These are phyloP conservation scores for Dichetophora obliterata DNA, from an alignment of 2,888 invertebrate genomes.

Conservation along the genomic window DNA sequence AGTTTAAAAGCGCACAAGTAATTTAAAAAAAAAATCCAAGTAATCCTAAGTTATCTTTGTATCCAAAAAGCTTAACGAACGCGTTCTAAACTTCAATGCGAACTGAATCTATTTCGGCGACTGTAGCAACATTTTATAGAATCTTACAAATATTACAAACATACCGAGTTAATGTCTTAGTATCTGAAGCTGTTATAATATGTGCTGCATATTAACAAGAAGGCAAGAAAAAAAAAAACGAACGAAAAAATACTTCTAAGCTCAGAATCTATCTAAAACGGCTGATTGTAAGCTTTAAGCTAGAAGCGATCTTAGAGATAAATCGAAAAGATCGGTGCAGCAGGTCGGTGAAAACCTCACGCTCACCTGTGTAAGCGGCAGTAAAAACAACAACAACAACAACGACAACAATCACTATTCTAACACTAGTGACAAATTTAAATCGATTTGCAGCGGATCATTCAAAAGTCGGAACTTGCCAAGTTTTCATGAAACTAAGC, in stretches of 20 bases:
- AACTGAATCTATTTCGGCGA: slow-evolving; percentile 24
- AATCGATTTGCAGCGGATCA: too few relatives aligned
- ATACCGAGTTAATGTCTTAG: background rate
- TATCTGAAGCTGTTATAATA: background rate
- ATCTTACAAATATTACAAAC: background rate
- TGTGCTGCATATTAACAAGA: background rate
- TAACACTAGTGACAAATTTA: too few relatives aligned
- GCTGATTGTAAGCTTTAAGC: background rate
- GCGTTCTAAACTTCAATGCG: slow-evolving; percentile 21
- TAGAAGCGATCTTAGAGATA: background rate
- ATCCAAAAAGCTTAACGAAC: slow-evolving; percentile 8
- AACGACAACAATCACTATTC: slow-evolving; percentile 3
- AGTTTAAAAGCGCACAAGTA: background rate
- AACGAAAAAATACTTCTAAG: background rate
- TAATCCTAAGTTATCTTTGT: background rate
- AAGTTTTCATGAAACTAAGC: too few relatives aligned
- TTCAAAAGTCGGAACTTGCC: too few relatives aligned
- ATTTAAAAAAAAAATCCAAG: background rate
- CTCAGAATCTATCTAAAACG: background rate
- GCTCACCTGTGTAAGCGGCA: background rate
- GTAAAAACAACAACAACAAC: background rate
- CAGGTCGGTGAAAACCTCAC: background rate
- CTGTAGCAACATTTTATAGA: slow-evolving; percentile 31
- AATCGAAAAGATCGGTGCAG: background rate
- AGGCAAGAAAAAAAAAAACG: slow-evolving; percentile 5